Evolutionary conservation across 2,113 vertebrate species (phyloP), one percentile per base, ranked within the genome.

Genomic region (Lycocorax pyrrhopterus): DNA sequence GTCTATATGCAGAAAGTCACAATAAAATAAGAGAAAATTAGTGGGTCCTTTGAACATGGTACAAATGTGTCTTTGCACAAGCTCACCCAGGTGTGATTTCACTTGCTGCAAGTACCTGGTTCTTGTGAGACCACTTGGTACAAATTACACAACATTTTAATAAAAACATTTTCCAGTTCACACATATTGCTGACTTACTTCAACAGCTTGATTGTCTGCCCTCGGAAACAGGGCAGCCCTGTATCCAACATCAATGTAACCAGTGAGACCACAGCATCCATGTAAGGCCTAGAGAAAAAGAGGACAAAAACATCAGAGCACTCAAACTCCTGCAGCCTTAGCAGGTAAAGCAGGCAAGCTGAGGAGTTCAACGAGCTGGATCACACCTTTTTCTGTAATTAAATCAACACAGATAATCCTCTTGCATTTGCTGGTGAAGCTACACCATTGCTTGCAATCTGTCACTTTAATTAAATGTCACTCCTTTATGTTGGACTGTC

Each of bases 181-280:
- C 35, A 67, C 15, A 35, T n/a, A 52, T 9, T 21, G 17, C 75
- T 62, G 22, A 97, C 99, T 98, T 98, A 99, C 99, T 99, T 99
- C 35, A 99, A 97, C 81, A 99, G 96, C 95, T 99, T 99, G 97
- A 99, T 99, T 91, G 99, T 99, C 97, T 99, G 99, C 63, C 99
- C 99, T 66, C 99, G 98, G 97, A 99, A 99, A 92, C 99, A 99
- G 59, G 99, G 99, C 89, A 99, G 97, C 68, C 99, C 99, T 0
- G 99, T 99, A 94, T 99, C 99, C 98, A 99, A 93, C 98, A 98
- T 98, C 84, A 99, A 76, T 0, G 98, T 99, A 19, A 99, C 99
- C 83, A 99, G 97, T 44, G 99, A 99, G 69, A 99, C 99, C 3
- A 99, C 99, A 7, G 98, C 99, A 29, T 99, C 99, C 99, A 99